Evolutionary conservation across 1,140 invertebrate species (phyloP), one percentile per base, ranked within the genome.

Genomic region (Zaprionus gabonicus): DNA sequence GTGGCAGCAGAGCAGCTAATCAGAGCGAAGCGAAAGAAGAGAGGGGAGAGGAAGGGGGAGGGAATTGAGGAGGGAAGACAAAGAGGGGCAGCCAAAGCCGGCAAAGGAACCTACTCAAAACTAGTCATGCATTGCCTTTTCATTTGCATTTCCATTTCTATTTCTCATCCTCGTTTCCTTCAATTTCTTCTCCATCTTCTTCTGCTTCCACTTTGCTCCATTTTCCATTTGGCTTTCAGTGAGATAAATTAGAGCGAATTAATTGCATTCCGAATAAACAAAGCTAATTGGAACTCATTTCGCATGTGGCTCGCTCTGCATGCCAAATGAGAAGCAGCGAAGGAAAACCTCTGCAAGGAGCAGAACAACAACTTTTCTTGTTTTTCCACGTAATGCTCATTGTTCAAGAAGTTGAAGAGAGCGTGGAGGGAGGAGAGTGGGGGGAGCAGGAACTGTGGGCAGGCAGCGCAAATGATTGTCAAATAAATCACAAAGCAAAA

Each of bases 191-290:
- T 23, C 23, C 23, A 23, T 23, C 23, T 66, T 53, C 36, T 15
- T 31, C 57, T 31, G 56, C 41, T 17, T n/a, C 41, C n/a, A 44
- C 44, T 38, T 58, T 46, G 41, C 41, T 46, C 41, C 41, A 17
- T 17, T 46, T 46, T 46, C 41, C 41, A 46, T 46, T 46, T 46
- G 67, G 65, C 66, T 73, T 79, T 76, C 81, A 77, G 60, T 70
- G 74, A 87, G 76, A 91, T 87, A 91, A 91, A 91, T 91, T 91
- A 82, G 85, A 90, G 82, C 85, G 81, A 90, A 90, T 90, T 90
- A 90, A 90, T 90, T 90, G 85, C 85, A 90, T 90, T 85, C 80
- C 85, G 80, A 71, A 90, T 90, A 85, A 87, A 88, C 81, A 88
- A 88, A 80, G 60, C 85, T 87, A 88, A 85, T 90, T 90, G 85